phyloP scores from a whole-genome alignment of 1,140 invertebrate genomes.

The Drosophila elegans region DNA sequence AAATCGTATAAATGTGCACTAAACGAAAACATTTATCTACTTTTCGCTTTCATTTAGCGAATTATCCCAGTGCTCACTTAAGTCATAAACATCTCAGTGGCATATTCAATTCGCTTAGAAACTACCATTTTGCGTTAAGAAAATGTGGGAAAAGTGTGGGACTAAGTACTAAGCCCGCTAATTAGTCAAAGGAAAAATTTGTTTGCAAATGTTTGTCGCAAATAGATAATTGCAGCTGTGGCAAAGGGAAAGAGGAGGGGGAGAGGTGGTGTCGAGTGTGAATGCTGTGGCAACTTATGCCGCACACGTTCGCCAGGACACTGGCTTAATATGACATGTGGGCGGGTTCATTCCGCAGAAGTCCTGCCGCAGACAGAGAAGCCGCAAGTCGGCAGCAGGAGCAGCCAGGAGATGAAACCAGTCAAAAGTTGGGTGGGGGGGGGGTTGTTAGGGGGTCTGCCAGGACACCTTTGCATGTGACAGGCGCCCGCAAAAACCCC shows the following conservation, averaged over 20 bases:
- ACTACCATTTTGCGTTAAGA: constrained; percentile 4
- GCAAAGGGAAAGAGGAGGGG: background rate
- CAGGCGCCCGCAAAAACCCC: background rate
- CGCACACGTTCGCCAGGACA: constrained; percentile 66
- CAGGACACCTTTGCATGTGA: constrained; percentile 10
- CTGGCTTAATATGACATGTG: constrained; percentile 76
- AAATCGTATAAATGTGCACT: too few relatives aligned
- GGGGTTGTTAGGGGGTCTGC: background rate
- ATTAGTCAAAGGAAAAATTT: constrained; percentile 49
- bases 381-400: constrained; percentile 70
- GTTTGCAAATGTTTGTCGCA: constrained; percentile 49
- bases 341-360: constrained; percentile 16
- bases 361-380: constrained; percentile 55
- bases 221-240: constrained; percentile 36
- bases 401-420: constrained; percentile 43
- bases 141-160: background rate
- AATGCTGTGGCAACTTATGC: constrained; percentile 76
- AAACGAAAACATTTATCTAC: too few relatives aligned
- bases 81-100: background rate
- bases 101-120: constrained; percentile 4
- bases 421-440: background rate
- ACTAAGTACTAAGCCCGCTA: constrained; percentile 22
- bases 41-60: too few relatives aligned
- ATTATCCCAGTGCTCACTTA: background rate
- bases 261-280: constrained; percentile 32